Evolutionary conservation across 2,888 invertebrate species (phyloP).

Genomic region (Hyppa rectilinea): DNA sequence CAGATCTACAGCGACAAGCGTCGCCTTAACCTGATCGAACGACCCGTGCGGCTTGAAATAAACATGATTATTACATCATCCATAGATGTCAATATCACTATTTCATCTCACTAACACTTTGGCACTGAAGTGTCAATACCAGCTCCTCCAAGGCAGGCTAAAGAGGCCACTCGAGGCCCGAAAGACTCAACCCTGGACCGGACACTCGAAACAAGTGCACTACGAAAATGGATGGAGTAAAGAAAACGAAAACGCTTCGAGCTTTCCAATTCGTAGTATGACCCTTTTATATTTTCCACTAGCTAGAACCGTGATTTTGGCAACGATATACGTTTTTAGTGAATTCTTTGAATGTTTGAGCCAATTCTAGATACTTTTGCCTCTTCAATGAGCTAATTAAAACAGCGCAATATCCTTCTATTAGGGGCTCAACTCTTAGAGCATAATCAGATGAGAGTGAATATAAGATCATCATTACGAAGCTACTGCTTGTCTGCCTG

Average conservation of each 20-base stretch:
- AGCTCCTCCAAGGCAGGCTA: slow-evolving; percentile 8
- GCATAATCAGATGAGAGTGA: neutral
- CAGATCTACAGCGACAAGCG: no score
- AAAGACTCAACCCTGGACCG: slow-evolving; percentile 31
- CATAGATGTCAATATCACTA: neutral
- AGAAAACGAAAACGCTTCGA: slow-evolving; percentile 22
- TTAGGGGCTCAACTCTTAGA: no score
- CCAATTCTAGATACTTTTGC: neutral
- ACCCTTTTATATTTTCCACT: slow-evolving; percentile 2
- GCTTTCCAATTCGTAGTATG: slow-evolving; percentile 13
- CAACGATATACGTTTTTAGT: neutral
- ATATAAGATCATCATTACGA: neutral
- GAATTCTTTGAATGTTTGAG: neutral
- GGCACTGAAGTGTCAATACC: slow-evolving; percentile 33
- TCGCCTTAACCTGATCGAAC: no score
- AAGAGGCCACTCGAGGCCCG: slow-evolving; percentile 20
- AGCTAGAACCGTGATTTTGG: no score
- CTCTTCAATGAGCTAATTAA: neutral
- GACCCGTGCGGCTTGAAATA: no score
- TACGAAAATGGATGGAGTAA: slow-evolving; percentile 44
- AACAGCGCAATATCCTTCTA: neutral
- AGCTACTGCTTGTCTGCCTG: neutral
- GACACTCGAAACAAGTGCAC: slow-evolving; percentile 44
- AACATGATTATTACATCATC: neutral
- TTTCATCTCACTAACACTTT: neutral